Conservation (phyloP, 2,113 vertebrate genomes). For the Poeciliopsis retropinna region DNA sequence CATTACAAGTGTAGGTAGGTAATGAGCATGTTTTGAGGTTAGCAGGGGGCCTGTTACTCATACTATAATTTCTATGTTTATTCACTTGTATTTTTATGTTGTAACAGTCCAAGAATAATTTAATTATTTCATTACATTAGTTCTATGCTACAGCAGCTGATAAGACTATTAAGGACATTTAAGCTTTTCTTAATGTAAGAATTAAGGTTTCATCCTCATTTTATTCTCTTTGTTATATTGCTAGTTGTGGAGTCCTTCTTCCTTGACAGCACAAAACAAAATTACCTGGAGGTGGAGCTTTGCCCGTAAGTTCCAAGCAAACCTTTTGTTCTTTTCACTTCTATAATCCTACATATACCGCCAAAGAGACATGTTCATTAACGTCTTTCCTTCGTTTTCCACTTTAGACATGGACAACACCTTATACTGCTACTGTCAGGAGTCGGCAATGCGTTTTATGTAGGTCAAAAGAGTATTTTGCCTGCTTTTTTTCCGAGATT, state of each 20-base stretch:
- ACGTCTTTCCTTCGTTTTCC: not conserved
- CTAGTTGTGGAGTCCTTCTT: slow-evolving; percentile 94
- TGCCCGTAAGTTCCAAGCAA: slow-evolving; percentile 86
- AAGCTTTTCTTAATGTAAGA: slow-evolving; percentile 13
- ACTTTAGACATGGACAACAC: slow-evolving; percentile 89
- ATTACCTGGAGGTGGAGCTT: slow-evolving; percentile 93
- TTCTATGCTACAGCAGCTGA: not conserved
- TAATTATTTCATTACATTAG: slow-evolving; percentile 24
- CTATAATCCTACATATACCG: not conserved
- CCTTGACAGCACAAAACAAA: slow-evolving; percentile 83
- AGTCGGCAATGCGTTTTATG: slow-evolving; percentile 85
- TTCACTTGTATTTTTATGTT: slow-evolving; percentile 21
- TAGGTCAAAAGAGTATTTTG: slow-evolving; percentile 64
- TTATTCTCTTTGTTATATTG: slow-evolving; percentile 22
- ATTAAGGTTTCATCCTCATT: not conserved
- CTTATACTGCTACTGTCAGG: slow-evolving; percentile 89
- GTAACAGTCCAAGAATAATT: not conserved
- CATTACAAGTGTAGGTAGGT: slow-evolving; percentile 49
- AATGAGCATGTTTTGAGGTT: slow-evolving; percentile 32
- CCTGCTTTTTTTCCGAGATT: not conserved
- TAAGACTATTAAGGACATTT: slow-evolving; percentile 16
- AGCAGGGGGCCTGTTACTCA: slow-evolving; percentile 12
- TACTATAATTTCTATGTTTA: slow-evolving; percentile 20
- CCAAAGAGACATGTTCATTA: not conserved
- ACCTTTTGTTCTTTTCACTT: not conserved